These are phyloP conservation scores for Dasyurus viverrinus DNA, from an alignment of 2,113 vertebrate species.

Conservation along the genomic window DNA sequence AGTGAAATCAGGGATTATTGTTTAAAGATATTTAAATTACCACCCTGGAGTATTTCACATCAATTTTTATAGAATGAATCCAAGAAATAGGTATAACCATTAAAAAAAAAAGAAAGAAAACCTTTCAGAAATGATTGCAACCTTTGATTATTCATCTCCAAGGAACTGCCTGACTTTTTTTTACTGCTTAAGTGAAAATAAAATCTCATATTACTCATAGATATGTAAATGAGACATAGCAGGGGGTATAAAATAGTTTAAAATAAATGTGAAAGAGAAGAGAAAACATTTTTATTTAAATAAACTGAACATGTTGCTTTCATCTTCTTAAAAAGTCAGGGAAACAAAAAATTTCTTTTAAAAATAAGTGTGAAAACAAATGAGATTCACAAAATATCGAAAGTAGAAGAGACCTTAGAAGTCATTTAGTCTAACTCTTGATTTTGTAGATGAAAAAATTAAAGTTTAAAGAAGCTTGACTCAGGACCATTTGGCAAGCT, in stretches of 20 bases:
- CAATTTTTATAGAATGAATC: slow-evolving; percentile 47
- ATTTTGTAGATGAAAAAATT: neutral
- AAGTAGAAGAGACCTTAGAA: neutral
- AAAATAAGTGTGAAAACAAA: slow-evolving; percentile 68
- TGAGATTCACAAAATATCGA: neutral
- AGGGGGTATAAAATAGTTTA: slow-evolving; percentile 17
- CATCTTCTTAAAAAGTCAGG: slow-evolving; percentile 72
- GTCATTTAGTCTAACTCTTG: neutral
- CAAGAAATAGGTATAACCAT: slow-evolving; percentile 16
- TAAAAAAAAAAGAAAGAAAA: slow-evolving; percentile 39
- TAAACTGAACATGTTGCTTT: slow-evolving; percentile 77
- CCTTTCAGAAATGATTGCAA: slow-evolving; percentile 53
- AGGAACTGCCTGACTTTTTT: slow-evolving; percentile 64
- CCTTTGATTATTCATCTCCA: slow-evolving; percentile 62
- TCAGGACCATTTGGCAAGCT: neutral
- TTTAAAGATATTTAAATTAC: neutral
- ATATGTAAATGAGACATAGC: neutral
- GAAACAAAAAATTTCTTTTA: slow-evolving; percentile 72
- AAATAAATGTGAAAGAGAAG: slow-evolving; percentile 59
- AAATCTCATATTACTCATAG: slow-evolving; percentile 37
- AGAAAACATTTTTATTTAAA: slow-evolving; percentile 48
- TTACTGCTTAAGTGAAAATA: slow-evolving; percentile 72
- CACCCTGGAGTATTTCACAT: neutral
- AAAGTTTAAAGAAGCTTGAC: neutral
- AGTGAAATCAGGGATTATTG: neutral